Conservation (phyloP, 2,113 vertebrate genomes). For the Vicugna pacos region DNA sequence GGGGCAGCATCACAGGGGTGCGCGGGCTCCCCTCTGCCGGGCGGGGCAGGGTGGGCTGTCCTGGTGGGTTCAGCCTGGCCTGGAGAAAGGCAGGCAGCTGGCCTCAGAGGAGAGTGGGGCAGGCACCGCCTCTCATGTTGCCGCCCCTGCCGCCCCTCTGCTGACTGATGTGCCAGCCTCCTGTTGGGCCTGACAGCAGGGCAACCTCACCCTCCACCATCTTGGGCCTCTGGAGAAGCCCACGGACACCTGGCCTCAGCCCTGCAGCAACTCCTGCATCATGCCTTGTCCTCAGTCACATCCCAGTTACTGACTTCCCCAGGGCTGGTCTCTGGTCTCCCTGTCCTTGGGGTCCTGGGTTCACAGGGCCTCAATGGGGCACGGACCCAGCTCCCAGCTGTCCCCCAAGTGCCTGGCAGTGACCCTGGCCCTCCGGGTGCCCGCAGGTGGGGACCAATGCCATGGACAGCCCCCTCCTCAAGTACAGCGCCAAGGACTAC, state of each 20-base stretch:
- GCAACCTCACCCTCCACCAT: accelerated
- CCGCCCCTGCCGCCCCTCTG: neutral
- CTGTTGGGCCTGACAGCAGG: neutral
- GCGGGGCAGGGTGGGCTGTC: accelerated
- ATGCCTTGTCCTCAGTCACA: accelerated
- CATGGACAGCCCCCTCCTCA: conserved; percentile 96
- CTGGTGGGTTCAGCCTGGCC: neutral
- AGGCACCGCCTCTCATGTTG: neutral
- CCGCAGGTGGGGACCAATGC: conserved; percentile 90
- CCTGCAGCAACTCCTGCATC: neutral
- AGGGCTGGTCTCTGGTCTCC: neutral
- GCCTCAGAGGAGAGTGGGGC: neutral
- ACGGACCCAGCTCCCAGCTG: neutral
- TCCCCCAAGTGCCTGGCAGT: neutral
- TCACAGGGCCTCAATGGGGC: neutral
- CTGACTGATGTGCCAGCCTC: neutral
- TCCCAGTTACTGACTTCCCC: accelerated
- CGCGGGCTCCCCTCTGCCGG: accelerated
- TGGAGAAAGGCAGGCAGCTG: conserved; percentile 42
- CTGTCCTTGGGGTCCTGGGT: neutral
- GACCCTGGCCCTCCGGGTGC: neutral
- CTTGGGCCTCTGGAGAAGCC: accelerated
- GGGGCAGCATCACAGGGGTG: accelerated
- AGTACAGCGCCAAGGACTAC: conserved; percentile 97
- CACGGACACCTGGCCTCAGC: neutral